These are phyloP conservation scores for Scolopax mira DNA, from an alignment of 2,113 vertebrate species.

Conservation along the genomic window DNA sequence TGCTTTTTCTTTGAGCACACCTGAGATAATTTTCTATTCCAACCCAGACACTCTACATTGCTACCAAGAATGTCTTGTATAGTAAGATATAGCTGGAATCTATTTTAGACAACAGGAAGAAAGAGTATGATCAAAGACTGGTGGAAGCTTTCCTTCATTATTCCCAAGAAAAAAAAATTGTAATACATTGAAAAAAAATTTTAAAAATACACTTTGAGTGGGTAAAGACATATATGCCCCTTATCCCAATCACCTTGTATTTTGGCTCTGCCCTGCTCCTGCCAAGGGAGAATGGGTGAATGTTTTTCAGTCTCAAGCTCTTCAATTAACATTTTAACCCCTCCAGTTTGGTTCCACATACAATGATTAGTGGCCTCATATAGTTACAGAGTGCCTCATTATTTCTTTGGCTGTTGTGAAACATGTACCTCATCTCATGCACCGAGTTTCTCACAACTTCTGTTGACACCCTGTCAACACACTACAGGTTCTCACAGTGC, in stretches of 20 bases:
- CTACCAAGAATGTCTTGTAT: not conserved
- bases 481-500: not conserved
- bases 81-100: not conserved
- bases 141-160: not conserved
- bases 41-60: not conserved
- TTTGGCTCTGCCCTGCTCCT: not conserved
- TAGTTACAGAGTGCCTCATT: not conserved
- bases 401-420: not conserved
- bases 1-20: not conserved
- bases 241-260: not conserved
- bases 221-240: not conserved
- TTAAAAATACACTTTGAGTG: not conserved
- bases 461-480: not conserved
- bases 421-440: rapidly evolving
- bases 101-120: not conserved
- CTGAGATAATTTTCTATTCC: not conserved
- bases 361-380: not conserved
- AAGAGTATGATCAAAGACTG: not conserved
- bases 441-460: not conserved
- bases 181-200: not conserved
- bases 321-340: not conserved
- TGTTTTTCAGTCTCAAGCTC: not conserved
- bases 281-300: not conserved
- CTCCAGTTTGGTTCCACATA: not conserved
- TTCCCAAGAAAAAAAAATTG: not conserved